Evolutionary conservation across 1,140 invertebrate genomes (phyloP).

Genomic region (Stegodyphus dumicola): DNA sequence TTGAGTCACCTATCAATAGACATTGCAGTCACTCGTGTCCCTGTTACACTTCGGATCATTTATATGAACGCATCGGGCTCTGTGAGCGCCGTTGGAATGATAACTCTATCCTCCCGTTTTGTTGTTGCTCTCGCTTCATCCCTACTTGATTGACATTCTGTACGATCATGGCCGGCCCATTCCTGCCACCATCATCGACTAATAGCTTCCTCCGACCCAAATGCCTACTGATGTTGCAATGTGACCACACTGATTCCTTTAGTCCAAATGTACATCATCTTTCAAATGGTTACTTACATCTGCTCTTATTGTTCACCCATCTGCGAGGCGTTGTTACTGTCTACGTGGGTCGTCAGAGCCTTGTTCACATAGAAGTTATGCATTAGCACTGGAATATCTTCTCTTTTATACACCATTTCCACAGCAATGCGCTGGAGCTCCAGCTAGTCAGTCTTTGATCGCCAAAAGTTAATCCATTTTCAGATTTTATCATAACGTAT

Average conservation of each 20-base stretch:
- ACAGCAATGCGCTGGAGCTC: neutral
- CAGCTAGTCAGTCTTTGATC: neutral
- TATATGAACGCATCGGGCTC: neutral
- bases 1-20: neutral
- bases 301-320: neutral
- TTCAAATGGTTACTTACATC: neutral
- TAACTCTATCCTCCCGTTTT: neutral
- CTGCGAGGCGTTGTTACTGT: neutral
- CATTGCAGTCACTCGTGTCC: neutral
- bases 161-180: neutral
- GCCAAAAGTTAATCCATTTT: neutral
- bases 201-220: neutral
- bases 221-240: neutral
- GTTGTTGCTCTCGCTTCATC: neutral
- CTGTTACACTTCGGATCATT: neutral
- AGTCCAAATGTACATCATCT: neutral
- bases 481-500: neutral
- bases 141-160: neutral
- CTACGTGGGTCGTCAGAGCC: neutral
- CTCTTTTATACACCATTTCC: neutral
- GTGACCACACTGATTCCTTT: neutral
- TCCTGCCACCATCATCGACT: neutral
- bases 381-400: neutral
- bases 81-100: neutral
- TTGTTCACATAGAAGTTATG: neutral